A percentile compares a stretch with the other conserved stretches of the same genome.
phyloP scores from a whole-genome alignment of 2,113 vertebrate genomes.

The Sinocyclocheilus anshuiensis region DNA sequence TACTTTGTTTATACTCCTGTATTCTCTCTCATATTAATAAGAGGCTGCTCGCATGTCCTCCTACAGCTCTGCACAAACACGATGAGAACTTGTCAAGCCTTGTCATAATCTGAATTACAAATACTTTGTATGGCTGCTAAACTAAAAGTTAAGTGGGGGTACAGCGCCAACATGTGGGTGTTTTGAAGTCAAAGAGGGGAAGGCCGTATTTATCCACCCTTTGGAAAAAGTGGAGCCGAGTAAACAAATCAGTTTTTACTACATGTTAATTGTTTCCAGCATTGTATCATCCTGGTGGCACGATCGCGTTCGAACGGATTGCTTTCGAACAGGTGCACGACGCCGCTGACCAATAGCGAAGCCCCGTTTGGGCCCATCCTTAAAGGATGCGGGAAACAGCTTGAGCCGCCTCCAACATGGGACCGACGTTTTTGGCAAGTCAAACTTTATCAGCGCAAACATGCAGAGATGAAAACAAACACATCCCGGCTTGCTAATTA shows the following conservation, averaged over 20 bases:
- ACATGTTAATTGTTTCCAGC: conserved; percentile 19
- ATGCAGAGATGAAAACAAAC: conserved; percentile 80
- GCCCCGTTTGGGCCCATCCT: conserved; percentile 62
- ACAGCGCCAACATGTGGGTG: conserved; percentile 47
- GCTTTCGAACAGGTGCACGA: not conserved
- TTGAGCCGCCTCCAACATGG: conserved; percentile 61
- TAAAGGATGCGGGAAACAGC: conserved; percentile 74
- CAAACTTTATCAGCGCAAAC: conserved; percentile 82
- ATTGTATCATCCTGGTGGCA: not conserved
- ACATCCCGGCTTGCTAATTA: conserved; percentile 79
- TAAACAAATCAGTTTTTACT: conserved; percentile 30
- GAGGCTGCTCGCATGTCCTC: conserved; percentile 68
- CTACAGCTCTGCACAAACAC: conserved; percentile 54
- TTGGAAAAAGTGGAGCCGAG: conserved; percentile 50
- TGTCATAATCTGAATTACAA: conserved; percentile 49
- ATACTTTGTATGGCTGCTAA: conserved; percentile 34
- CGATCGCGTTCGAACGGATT: not conserved
- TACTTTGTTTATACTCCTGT: conserved; percentile 75
- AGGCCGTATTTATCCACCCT: conserved; percentile 64
- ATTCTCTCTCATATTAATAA: conserved; percentile 67
- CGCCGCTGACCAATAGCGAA: conserved; percentile 66
- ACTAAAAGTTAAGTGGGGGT: conserved; percentile 43
- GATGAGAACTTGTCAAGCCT: conserved; percentile 51
- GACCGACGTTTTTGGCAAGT: conserved; percentile 76
- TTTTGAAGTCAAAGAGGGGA: conserved; percentile 61